Percentiles rank a stretch among this genome's conserved stretches.
Evolutionary conservation across 2,113 vertebrate genomes (phyloP).

Genomic region (Herpetotheres cachinnans): DNA sequence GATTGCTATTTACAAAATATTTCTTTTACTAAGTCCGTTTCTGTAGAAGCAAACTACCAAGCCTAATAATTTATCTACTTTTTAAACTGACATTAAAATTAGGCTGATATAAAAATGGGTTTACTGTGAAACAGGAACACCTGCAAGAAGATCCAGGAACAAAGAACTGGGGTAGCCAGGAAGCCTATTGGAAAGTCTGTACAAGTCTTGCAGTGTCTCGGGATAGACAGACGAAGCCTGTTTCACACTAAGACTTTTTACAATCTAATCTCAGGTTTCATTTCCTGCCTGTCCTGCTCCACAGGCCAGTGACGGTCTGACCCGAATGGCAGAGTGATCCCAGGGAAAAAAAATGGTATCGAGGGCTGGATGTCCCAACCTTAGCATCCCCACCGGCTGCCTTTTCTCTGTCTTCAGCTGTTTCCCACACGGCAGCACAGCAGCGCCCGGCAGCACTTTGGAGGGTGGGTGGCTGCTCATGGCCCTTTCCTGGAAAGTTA

Average conservation of each 20-base stretch:
- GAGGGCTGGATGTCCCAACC: rapidly evolving
- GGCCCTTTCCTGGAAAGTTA: not conserved
- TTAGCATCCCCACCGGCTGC: not conserved
- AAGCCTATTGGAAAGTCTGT: not conserved
- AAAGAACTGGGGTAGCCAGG: not conserved
- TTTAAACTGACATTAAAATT: not conserved
- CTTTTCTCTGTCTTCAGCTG: not conserved
- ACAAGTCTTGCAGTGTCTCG: not conserved
- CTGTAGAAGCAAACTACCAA: not conserved
- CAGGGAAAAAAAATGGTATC: rapidly evolving
- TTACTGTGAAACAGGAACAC: not conserved
- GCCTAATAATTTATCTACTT: not conserved
- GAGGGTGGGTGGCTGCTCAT: not conserved
- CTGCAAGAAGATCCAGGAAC: not conserved
- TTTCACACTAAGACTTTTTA: not conserved
- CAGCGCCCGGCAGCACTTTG: not conserved
- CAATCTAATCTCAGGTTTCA: not conserved
- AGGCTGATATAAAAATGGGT: not conserved
- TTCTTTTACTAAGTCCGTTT: not conserved
- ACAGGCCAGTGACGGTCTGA: not conserved
- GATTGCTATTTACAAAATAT: not conserved
- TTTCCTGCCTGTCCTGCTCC: not conserved
- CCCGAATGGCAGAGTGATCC: not conserved
- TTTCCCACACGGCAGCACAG: not conserved
- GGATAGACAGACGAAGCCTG: not conserved